These are phyloP conservation scores for Neuroterus valhalla DNA, from an alignment of 1,140 invertebrate species.

Conservation along the genomic window DNA sequence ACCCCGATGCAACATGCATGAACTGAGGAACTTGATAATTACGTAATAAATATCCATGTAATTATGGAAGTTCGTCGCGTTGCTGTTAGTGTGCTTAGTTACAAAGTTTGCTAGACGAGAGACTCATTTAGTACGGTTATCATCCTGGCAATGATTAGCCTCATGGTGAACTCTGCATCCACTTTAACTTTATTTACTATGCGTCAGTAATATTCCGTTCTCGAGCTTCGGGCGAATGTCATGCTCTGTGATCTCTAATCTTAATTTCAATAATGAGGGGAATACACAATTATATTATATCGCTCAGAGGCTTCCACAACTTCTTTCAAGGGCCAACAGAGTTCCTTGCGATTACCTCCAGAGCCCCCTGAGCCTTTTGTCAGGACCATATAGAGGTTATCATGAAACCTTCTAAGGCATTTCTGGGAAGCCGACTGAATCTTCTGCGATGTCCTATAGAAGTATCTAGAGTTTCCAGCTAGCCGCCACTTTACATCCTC, in stretches of 20 bases:
- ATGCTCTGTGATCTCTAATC: not conserved
- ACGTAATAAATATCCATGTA: constrained; percentile 39
- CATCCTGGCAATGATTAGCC: constrained; percentile 30
- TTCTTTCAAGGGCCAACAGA: no score
- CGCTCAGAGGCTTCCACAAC: no score
- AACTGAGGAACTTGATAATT: constrained; percentile 36
- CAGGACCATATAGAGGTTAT: no score
- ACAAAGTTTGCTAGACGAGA: constrained; percentile 29
- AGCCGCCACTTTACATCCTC: no score
- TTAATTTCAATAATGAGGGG: not conserved
- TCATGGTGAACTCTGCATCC: constrained; percentile 16
- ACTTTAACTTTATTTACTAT: constrained; percentile 9
- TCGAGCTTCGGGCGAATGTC: not conserved
- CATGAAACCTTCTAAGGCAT: no score
- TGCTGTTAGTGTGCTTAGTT: constrained; percentile 22
- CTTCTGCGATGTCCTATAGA: no score
- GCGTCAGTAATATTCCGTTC: constrained; percentile 5
- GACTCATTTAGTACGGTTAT: constrained; percentile 31
- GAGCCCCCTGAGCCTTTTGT: no score
- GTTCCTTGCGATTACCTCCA: not conserved
- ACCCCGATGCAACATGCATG: constrained; percentile 3
- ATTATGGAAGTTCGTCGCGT: constrained; percentile 34
- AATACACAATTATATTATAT: no score
- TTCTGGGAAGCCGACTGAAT: no score
- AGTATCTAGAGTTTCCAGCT: no score